Percentiles rank a stretch among this genome's conserved stretches.
phyloP scores from a whole-genome alignment of 2,888 invertebrate species.

The Psylliodes chrysocephalus region DNA sequence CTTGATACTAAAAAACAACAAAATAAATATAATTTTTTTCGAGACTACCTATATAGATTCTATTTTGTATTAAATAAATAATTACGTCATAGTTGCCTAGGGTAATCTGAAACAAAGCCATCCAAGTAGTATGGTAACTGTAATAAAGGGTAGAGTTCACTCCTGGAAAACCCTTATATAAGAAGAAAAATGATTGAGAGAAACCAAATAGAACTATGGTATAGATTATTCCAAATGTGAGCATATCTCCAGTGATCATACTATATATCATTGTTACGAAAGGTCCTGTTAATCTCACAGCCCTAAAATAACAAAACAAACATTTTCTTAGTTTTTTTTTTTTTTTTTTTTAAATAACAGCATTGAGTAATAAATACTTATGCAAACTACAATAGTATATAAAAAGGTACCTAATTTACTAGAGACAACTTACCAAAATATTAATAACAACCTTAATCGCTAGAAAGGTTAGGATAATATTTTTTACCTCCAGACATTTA shows the following conservation, averaged over 20 bases:
- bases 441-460: too few relatives aligned
- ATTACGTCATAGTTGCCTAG: constrained; percentile 97
- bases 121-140: constrained; percentile 92
- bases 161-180: constrained; percentile 90
- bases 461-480: too few relatives aligned
- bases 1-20: constrained; percentile 80
- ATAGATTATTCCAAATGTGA: constrained; percentile 98
- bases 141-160: constrained; percentile 83
- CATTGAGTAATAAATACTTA: too few relatives aligned
- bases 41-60: neutral
- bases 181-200: constrained; percentile 94
- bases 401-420: too few relatives aligned
- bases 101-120: constrained; percentile 97
- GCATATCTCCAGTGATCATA: constrained; percentile 99
- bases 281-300: constrained; percentile 93
- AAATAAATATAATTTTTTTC: neutral
- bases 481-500: too few relatives aligned
- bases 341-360: too few relatives aligned
- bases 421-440: too few relatives aligned
- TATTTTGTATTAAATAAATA: constrained; percentile 43
- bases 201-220: constrained; percentile 94
- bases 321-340: too few relatives aligned
- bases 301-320: too few relatives aligned
- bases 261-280: constrained; percentile 99
- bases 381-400: too few relatives aligned